These are phyloP conservation scores for Arbacia lixula DNA, from an alignment of 53 echinoderm and acorn worm genomes.

Conservation along the genomic window DNA sequence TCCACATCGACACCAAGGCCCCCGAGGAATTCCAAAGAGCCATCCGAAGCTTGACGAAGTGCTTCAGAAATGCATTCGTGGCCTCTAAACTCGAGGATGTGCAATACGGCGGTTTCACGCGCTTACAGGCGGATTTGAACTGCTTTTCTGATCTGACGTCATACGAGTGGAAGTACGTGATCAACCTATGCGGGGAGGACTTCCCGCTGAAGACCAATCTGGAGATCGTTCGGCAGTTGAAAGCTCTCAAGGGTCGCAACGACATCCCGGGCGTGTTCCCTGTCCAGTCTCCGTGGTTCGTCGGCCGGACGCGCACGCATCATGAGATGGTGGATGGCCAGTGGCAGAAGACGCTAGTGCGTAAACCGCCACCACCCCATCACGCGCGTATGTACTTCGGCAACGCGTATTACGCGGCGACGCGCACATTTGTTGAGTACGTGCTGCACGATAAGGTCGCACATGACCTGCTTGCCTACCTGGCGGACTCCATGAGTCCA, in stretches of 20 bases:
- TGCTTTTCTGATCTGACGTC: slow-evolving; percentile 65
- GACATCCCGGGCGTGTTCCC: slow-evolving; percentile 13
- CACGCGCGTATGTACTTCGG: slow-evolving; percentile 59
- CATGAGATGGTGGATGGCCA: background rate
- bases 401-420: slow-evolving; percentile 54
- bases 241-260: slow-evolving; percentile 7
- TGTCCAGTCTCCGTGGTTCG: background rate
- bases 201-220: slow-evolving; percentile 79
- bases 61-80: slow-evolving; percentile 73
- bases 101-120: slow-evolving; percentile 29
- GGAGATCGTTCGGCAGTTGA: slow-evolving; percentile 66
- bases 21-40: slow-evolving; percentile 26
- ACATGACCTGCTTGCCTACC: slow-evolving; percentile 43
- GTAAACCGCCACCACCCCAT: slow-evolving; percentile 51
- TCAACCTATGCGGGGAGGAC: slow-evolving; percentile 76
- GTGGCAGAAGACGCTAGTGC: background rate
- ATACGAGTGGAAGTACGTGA: slow-evolving; percentile 62
- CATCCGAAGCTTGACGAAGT: slow-evolving; percentile 42
- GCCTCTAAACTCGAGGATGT: slow-evolving; percentile 65
- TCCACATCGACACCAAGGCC: slow-evolving; percentile 65
- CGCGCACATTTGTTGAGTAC: slow-evolving; percentile 40
- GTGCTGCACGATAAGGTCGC: slow-evolving; percentile 32
- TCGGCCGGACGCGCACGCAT: background rate
- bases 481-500: slow-evolving; percentile 44
- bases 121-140: slow-evolving; percentile 61